Evolutionary conservation across 1,140 invertebrate genomes (phyloP), one percentile per base, ranked within the genome.

Genomic region (Drosophila parabipectinata): DNA sequence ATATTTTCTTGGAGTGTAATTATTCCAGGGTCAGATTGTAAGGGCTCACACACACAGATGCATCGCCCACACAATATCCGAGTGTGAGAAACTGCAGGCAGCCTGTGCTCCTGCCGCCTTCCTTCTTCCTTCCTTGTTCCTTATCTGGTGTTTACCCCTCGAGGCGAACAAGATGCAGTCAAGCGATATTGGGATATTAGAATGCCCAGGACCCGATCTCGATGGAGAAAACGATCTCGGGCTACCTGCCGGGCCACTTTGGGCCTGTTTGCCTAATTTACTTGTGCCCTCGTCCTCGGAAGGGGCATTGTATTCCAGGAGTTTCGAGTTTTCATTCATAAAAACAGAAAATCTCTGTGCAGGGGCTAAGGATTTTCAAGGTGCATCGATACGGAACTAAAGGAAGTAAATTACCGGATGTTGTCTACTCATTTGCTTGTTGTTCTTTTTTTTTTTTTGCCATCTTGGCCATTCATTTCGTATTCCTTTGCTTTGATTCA

Each of bases 321-420:
- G 21, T 21, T 21, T 7, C 57, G 51, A 18, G 55, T 34, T 50
- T 73, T 90, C 85, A 90, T 90, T 90, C 85, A 90, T 78, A 69
- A 89, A 73, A 59, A 54, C 50, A 41, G 66, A 62, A 69, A 69
- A 69, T 56, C 51, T 56, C n/a, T 68, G 47, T 28, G 48, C 21
- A 15, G 24, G 60, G 54, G 47, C 12, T 44, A 14, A 34, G 48
- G 21, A 48, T 14, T 57, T 58, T 82, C 69, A 81, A 85, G 81
- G 81, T 77, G 73, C 72, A 80, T 71, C 67, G 75, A 64, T 83
- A 77, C 82, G 87, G 85, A 82, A 90, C 76, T 87, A 90, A 90
- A 89, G 89, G 89, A 90, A 90, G 88, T 85, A 90, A 90, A 90
- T 90, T 90, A 90, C 89, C 89, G 89, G 89, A 90, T 90, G 89